A percentile compares a stretch with the other conserved stretches of the same genome.
Conservation (phyloP, 2,797 vertebrate species). For the Tinamus major region DNA sequence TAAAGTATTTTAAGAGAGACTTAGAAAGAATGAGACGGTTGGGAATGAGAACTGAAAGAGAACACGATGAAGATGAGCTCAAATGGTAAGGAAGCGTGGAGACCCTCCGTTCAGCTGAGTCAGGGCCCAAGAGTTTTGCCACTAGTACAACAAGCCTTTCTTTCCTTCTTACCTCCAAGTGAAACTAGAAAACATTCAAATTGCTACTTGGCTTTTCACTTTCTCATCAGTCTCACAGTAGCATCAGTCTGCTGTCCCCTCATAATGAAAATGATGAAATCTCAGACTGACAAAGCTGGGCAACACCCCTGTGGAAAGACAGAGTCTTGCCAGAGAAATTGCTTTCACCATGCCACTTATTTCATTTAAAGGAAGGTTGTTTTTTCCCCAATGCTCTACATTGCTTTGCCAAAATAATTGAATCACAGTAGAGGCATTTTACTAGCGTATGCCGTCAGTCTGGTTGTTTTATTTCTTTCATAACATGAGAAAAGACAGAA, state of each 20-base stretch:
- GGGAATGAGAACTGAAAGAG: not conserved
- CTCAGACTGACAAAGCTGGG: not conserved
- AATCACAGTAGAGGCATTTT: not conserved
- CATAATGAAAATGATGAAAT: not conserved
- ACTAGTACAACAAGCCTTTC: not conserved
- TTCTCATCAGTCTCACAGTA: not conserved
- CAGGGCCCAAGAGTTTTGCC: not conserved
- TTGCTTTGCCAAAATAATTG: conserved; percentile 5
- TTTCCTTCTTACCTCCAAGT: not conserved
- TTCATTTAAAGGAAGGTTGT: not conserved
- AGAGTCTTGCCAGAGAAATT: not conserved
- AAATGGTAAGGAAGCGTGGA: conserved; percentile 63
- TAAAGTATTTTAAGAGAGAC: conserved; percentile 52
- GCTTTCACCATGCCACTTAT: not conserved
- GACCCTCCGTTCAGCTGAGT: not conserved
- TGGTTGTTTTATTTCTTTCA: not conserved
- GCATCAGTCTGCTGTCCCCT: not conserved
- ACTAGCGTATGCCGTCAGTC: not conserved
- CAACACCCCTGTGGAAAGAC: conserved; percentile 1
- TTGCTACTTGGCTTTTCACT: not conserved
- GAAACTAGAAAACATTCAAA: not conserved
- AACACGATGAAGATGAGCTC: conserved; percentile 10
- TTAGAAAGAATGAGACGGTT: conserved; percentile 68
- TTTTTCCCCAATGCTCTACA: not conserved
- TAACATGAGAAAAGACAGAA: not conserved